Percentiles rank a stretch among this genome's conserved stretches.
Evolutionary conservation across 2,113 vertebrate species (phyloP).

Genomic region (Colaptes auratus): DNA sequence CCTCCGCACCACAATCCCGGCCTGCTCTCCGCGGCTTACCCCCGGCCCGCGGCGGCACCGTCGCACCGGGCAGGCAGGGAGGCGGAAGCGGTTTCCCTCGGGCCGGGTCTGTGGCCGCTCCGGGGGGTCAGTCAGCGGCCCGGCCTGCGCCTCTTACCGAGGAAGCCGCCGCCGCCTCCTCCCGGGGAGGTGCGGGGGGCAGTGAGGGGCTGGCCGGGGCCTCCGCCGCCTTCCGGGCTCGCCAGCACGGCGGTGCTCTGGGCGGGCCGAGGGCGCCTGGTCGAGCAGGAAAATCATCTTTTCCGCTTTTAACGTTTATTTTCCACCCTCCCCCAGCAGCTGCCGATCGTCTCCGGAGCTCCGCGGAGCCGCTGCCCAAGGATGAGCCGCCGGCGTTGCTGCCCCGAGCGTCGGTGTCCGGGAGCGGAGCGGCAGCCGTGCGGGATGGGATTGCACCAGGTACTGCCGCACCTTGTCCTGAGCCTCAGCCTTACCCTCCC

Average conservation of each 20-base stretch:
- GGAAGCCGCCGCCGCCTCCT: neutral
- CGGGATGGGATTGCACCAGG: conserved; percentile 13
- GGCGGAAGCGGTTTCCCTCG: neutral
- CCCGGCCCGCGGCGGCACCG: neutral
- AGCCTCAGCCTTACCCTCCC: accelerated
- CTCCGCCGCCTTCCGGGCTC: neutral
- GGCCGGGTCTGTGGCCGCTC: neutral
- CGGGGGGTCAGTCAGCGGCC: neutral
- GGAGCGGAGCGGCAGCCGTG: neutral
- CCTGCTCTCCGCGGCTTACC: no score
- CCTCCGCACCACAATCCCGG: no score
- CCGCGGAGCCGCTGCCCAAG: neutral
- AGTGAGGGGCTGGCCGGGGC: neutral
- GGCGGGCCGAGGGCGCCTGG: neutral
- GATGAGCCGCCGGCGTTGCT: conserved; percentile 4
- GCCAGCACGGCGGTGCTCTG: neutral
- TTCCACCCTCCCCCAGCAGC: neutral
- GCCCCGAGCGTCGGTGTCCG: neutral
- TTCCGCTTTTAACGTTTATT: neutral
- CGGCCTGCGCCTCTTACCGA: neutral
- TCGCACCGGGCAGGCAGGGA: neutral
- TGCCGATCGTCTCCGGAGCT: neutral
- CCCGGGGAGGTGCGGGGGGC: neutral
- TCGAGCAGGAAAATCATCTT: neutral
- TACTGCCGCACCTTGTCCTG: neutral